These are phyloP conservation scores for Papilio polytes DNA, from an alignment of 1,140 invertebrate genomes.

Conservation along the genomic window DNA sequence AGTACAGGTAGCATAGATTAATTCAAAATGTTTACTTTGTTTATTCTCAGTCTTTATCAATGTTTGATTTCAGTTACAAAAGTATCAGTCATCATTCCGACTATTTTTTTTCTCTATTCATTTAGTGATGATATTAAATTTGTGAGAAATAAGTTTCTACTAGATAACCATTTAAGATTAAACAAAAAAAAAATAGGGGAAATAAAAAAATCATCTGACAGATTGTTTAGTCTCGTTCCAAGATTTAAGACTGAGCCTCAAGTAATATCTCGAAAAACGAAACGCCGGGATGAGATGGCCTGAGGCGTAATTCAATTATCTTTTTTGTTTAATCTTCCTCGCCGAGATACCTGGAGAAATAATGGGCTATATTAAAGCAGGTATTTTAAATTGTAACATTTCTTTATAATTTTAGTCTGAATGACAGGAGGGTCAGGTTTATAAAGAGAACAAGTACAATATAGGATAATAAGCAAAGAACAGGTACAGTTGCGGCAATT, in stretches of 20 bases:
- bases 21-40: neutral
- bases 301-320: slow-evolving; percentile 14
- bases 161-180: no score
- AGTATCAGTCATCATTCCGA: no score
- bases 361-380: neutral
- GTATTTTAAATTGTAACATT: neutral
- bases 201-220: neutral
- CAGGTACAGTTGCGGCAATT: no score
- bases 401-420: neutral
- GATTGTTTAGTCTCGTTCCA: slow-evolving; percentile 8
- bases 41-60: neutral
- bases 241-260: slow-evolving; percentile 10
- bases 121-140: no score
- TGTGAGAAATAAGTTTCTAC: no score
- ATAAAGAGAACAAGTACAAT: neutral
- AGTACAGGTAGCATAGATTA: no score
- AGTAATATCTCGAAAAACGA: slow-evolving; percentile 1
- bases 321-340: slow-evolving; percentile 15
- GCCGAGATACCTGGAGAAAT: slow-evolving; percentile 20
- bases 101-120: no score
- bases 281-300: slow-evolving; percentile 5
- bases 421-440: neutral
- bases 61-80: no score
- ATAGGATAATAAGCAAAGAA: no score
- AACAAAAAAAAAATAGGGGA: no score